Evolutionary conservation across 2,797 vertebrate species (phyloP).

Genomic region (Silurus lanzhouensis): DNA sequence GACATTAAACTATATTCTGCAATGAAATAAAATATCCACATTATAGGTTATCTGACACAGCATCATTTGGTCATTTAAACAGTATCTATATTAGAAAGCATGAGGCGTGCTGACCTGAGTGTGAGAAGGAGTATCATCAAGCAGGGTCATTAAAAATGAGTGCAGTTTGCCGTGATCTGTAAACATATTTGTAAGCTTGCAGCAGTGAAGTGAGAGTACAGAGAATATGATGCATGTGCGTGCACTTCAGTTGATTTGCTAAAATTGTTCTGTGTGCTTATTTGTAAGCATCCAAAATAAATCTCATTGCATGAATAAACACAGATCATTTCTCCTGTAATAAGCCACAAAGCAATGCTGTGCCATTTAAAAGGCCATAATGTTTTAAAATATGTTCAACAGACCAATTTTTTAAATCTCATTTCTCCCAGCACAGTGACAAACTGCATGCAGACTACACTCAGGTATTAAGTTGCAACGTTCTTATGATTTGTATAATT

Average conservation of each 20-base stretch:
- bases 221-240: not conserved
- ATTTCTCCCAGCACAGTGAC: not conserved
- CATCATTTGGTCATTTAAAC: not conserved
- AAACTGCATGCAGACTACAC: not conserved
- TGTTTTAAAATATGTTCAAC: not conserved
- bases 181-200: not conserved
- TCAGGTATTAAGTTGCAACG: not conserved
- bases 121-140: not conserved
- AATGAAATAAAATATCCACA: not conserved
- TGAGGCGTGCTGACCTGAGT: not conserved
- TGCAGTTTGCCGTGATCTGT: not conserved
- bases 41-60: not conserved
- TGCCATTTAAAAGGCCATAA: not conserved
- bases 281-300: not conserved
- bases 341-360: not conserved
- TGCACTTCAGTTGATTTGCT: not conserved
- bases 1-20: not conserved
- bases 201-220: not conserved
- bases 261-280: not conserved
- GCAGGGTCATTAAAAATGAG: not conserved
- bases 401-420: not conserved
- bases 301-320: no score
- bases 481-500: not conserved
- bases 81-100: not conserved
- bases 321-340: not conserved